Conservation (phyloP, 1,140 invertebrate species). For the Gyrodactylus salaris region DNA sequence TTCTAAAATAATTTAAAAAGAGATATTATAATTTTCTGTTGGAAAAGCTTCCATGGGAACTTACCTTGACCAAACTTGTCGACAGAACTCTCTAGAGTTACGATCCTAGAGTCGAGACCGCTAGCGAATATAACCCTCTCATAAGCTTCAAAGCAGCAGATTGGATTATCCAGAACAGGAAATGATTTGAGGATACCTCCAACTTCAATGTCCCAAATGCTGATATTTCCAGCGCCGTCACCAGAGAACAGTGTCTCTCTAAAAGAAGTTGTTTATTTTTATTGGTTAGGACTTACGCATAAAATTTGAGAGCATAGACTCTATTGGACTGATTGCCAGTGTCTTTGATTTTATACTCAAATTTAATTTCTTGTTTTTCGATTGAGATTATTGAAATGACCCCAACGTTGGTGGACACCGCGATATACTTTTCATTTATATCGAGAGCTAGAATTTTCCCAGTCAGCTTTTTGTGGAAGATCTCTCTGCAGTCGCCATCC, state of each 20-base stretch:
- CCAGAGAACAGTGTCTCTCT: background rate
- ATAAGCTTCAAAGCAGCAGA: background rate
- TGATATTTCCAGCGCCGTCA: background rate
- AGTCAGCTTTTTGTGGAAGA: background rate
- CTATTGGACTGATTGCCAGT: background rate
- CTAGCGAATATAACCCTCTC: background rate
- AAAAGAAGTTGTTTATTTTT: background rate
- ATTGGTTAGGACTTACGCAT: background rate
- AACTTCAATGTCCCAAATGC: background rate
- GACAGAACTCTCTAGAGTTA: background rate
- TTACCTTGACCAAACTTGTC: background rate
- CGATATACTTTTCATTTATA: background rate
- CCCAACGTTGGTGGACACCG: background rate
- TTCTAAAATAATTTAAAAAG: background rate
- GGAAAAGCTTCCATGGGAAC: too few species aligned
- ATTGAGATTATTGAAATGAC: background rate
- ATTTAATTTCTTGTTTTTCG: background rate
- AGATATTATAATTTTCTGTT: background rate
- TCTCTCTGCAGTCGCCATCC: background rate
- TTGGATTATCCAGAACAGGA: background rate
- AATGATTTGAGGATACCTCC: background rate
- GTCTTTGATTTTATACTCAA: background rate
- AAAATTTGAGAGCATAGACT: background rate
- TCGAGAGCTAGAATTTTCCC: background rate
- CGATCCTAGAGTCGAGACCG: background rate